These are phyloP conservation scores for Pleuronectes platessa DNA, from an alignment of 2,113 vertebrate species.

Conservation along the genomic window DNA sequence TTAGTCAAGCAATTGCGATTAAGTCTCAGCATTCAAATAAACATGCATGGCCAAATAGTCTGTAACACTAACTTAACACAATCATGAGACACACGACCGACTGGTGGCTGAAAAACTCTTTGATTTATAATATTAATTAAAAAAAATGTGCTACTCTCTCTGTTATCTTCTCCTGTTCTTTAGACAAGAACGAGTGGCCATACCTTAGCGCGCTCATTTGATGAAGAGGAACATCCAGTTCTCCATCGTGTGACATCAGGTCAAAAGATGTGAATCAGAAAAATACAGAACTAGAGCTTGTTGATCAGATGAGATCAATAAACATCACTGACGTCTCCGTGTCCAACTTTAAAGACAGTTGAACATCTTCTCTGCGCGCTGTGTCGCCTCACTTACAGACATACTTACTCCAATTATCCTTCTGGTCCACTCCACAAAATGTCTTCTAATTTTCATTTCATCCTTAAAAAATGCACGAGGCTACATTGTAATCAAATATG, in stretches of 20 bases:
- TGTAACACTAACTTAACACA: too few species aligned
- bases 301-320: background rate
- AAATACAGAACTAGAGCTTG: background rate
- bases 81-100: background rate
- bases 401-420: background rate
- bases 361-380: slow-evolving; percentile 31
- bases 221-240: background rate
- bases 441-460: accelerated
- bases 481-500: background rate
- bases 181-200: too few species aligned
- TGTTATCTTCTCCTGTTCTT: too few species aligned
- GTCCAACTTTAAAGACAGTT: background rate
- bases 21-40: too few species aligned
- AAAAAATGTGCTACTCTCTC: background rate
- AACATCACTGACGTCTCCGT: background rate
- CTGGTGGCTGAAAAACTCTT: background rate
- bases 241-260: slow-evolving; percentile 3
- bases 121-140: background rate
- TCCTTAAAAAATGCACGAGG: too few species aligned
- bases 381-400: background rate
- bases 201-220: background rate
- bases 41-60: too few species aligned
- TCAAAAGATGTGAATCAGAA: background rate
- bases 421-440: background rate
- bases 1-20: too few species aligned